These are phyloP conservation scores for Drosophila sordidapex DNA, from an alignment of 2,888 invertebrate species.

Conservation along the genomic window DNA sequence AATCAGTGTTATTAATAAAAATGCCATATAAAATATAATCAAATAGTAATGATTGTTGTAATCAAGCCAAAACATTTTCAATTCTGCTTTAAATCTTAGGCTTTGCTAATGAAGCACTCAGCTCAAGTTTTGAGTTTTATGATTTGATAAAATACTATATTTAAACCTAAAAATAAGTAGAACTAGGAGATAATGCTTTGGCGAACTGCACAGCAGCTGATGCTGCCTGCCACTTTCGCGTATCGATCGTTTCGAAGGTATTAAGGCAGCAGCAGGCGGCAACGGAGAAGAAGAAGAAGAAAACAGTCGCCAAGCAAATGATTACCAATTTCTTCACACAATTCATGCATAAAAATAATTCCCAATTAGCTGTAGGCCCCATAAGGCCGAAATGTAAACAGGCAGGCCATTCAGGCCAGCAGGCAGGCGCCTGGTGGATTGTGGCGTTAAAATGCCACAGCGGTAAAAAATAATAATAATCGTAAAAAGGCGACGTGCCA, in stretches of 20 bases:
- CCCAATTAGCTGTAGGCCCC: slow-evolving; percentile 73
- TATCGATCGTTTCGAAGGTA: slow-evolving; percentile 10
- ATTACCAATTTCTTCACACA: slow-evolving; percentile 80
- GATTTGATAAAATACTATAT: neutral
- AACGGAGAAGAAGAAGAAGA: slow-evolving; percentile 8
- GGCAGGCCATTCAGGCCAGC: slow-evolving; percentile 44
- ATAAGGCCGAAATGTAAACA: slow-evolving; percentile 67
- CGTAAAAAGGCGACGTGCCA: slow-evolving; percentile 67
- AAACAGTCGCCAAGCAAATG: slow-evolving; percentile 57
- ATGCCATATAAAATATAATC: neutral
- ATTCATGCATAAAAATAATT: slow-evolving; percentile 81
- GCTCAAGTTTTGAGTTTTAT: neutral
- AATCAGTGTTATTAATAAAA: neutral
- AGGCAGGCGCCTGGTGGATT: slow-evolving; percentile 69
- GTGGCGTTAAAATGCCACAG: slow-evolving; percentile 72
- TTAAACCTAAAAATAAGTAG: neutral
- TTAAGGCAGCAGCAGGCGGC: slow-evolving; percentile 19
- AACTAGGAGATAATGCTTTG: neutral
- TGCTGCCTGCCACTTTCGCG: slow-evolving; percentile 22
- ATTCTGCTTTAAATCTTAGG: neutral
- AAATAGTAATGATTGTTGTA: neutral
- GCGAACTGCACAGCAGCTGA: slow-evolving; percentile 4
- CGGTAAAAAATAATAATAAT: slow-evolving; percentile 76
- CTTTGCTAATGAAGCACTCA: neutral
- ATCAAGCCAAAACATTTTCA: neutral